Base-by-base conservation (phyloP, 1,140 invertebrate genomes). In the Neodiprion virginianus region DNA sequence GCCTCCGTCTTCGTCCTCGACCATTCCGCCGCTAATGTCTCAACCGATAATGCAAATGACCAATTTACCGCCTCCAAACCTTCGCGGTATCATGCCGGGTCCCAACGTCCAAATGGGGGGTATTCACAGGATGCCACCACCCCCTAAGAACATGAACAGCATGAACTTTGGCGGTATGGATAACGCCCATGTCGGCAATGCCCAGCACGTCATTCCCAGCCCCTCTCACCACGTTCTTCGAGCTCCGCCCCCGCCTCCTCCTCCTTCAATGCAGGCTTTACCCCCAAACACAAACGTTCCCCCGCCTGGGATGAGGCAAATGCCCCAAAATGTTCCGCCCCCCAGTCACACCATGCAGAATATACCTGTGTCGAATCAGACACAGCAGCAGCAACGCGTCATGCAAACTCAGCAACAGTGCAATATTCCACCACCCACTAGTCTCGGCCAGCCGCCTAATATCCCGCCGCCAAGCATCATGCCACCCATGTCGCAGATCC, bases 361-460 rank as follows among this genome's bases (percentile, higher is more conserved):
- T 50, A 76, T 81, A 67, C 75, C 76, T 73, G 11, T 80, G 50
- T 67, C 70, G 53, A 40, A 40, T 5, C 80, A 72, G 61, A 85
- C 74, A 75, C 85, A 76, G 72, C 82, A 77, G 23, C 86, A 76
- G 78, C 86, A 77, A 80, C 89, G 79, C 78, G 86, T 79, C 75
- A 85, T 79, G 76, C 86, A 76, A 77, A 83, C 86, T 10, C 83
- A 86, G 11, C 88, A 86, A 67, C 84, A 81, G 77, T 89, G 80
- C 81, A 88, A 78, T 74, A 84, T 89, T 74, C 85, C 86, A 7
- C 84, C 81, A 74, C 84, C 85, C 14, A 82, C 84, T 70, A 82
- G 83, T 12, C 5, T 74, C 84, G 21, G 84, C 81, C 71, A 86
- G 87, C 89, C 90, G 0, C 89, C 90, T 5, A 86, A 83, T 69